phyloP scores from a whole-genome alignment of 2,888 invertebrate species.

The Lochmaea crataegi region DNA sequence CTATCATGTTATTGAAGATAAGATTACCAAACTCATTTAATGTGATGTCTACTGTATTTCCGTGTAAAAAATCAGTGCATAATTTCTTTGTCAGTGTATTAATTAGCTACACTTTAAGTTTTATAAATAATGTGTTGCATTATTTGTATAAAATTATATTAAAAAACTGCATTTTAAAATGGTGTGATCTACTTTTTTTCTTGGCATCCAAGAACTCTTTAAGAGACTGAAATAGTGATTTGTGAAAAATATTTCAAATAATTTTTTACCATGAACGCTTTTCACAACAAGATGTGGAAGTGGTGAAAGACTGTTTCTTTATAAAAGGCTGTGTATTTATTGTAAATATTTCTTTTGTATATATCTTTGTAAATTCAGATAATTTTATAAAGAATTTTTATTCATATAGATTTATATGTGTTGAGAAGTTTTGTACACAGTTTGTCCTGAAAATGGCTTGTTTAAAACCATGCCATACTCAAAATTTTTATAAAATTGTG shows the following conservation, averaged over 20 bases:
- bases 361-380: constrained; percentile 11
- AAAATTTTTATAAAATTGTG: background rate
- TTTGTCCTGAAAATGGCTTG: background rate
- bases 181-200: constrained; percentile 26
- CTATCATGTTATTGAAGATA: background rate
- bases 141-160: constrained; percentile 53
- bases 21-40: constrained; percentile 14
- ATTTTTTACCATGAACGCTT: background rate
- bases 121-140: constrained; percentile 44
- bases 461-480: background rate
- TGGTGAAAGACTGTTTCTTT: constrained; percentile 9
- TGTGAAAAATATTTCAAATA: constrained; percentile 12
- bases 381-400: constrained; percentile 20
- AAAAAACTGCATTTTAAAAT: constrained; percentile 44
- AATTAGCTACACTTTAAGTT: constrained; percentile 41
- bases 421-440: constrained; percentile 2
- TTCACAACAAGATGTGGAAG: background rate
- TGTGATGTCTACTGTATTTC: constrained; percentile 12
- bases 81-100: constrained; percentile 40
- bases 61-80: constrained; percentile 31
- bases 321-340: constrained; percentile 15
- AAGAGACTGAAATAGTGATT: constrained; percentile 19
- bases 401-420: background rate
- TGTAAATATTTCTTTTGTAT: constrained; percentile 16
- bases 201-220: constrained; percentile 18